Base-by-base conservation (phyloP, 2,888 invertebrate species). In the Ophion costatus region DNA sequence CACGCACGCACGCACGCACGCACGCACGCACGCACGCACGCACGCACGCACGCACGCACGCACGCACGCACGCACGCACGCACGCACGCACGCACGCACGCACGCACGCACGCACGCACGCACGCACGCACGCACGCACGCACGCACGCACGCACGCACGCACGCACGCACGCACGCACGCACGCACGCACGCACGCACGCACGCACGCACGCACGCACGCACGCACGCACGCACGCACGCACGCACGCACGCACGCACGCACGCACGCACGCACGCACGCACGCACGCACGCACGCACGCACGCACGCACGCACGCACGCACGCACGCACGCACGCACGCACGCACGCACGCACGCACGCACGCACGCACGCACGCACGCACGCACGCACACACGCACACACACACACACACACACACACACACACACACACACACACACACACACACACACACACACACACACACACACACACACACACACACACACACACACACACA, bases 381-480 rank as follows among this genome's bases (percentile, higher is more conserved):
- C n/a, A n/a, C n/a, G n/a, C n/a, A n/a, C n/a, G n/a, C n/a, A n/a
- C n/a, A n/a, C n/a, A n/a, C n/a, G n/a, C 38, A 38, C 38, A 51
- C 71, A 67, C 64, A 71, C 51, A 51, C 29, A 59, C 33, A 51
- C 14, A 17, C 17, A 51, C 14, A 17, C 51, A 51, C 17, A 51
- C 38, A n/a, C 38, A 38, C 38, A 51, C 71, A 67, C 64, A 71
- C 51, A 51, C 29, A 59, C 33, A 51, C 14, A 17, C 17, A 51
- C 14, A 17, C 51, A 51, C 17, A 51, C 38, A n/a, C 38, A 38
- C 38, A 51, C 71, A 67, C 64, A 71, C 51, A 51, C 29, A 59
- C 33, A 51, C 14, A 17, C 17, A 51, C 14, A 17, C 51, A 51
- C 17, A 51, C 38, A n/a, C 38, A 38, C 38, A 51, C 71, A 67